Evolutionary conservation across 2,797 vertebrate species (phyloP).

Genomic region (Arvicola amphibius): DNA sequence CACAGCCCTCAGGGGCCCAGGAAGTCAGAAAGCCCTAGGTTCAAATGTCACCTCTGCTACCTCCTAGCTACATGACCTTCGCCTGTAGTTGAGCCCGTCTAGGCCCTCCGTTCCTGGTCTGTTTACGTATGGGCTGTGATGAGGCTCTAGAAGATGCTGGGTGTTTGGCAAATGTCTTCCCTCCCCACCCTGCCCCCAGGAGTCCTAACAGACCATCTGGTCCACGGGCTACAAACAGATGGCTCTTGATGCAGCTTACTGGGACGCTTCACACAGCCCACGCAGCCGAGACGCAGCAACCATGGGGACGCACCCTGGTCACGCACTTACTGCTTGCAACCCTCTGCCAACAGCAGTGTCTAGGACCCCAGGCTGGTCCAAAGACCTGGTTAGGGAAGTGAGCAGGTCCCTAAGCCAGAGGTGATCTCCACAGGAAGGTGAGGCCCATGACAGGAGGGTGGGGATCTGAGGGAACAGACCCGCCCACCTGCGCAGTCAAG

Average conservation of each 20-base stretch:
- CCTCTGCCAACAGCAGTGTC: fast-evolving
- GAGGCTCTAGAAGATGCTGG: slow-evolving; percentile 26
- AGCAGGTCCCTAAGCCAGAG: not conserved
- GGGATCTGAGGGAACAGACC: not conserved
- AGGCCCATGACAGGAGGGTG: not conserved
- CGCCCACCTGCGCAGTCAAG: not conserved
- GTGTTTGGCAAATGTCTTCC: not conserved
- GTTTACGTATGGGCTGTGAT: not conserved
- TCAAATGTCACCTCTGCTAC: not conserved
- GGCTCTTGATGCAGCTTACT: not conserved
- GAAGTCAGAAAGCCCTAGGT: not conserved
- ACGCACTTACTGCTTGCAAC: not conserved
- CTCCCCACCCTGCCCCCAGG: not conserved
- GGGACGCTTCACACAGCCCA: slow-evolving; percentile 17
- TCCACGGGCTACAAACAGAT: slow-evolving; percentile 64
- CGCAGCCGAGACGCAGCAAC: not conserved
- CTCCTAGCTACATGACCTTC: not conserved
- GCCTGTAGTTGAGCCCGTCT: not conserved
- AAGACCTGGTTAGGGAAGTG: not conserved
- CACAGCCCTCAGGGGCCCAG: fast-evolving
- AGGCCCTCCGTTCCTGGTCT: not conserved
- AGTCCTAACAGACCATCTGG: slow-evolving; percentile 66
- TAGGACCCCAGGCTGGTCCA: not conserved
- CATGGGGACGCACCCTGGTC: not conserved
- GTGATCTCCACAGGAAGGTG: not conserved